Conservation (phyloP, 2,888 invertebrate species). For the Prenolepis imparis region DNA sequence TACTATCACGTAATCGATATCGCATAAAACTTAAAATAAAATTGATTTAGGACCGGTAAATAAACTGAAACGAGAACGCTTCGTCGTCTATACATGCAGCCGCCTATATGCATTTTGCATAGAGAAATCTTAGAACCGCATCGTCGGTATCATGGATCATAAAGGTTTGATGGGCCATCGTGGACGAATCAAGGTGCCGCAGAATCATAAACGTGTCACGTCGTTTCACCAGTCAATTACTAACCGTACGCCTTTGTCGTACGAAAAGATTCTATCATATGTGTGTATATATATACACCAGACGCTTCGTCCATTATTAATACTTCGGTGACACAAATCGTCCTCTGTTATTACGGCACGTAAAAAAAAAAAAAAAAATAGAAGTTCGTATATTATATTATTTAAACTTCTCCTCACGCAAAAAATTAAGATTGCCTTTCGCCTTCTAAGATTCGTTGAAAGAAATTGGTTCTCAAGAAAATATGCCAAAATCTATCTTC, state of each 20-base stretch:
- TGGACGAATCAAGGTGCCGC: constrained; percentile 57
- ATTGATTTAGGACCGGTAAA: neutral
- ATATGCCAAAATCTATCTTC: neutral
- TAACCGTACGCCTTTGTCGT: constrained; percentile 31
- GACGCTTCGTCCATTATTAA: constrained; percentile 36
- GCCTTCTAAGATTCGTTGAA: neutral
- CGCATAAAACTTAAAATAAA: neutral
- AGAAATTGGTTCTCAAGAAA: neutral
- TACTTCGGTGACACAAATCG: neutral
- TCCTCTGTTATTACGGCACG: neutral
- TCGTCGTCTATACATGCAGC: neutral
- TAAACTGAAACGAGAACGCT: neutral
- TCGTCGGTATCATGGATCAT: constrained; percentile 60
- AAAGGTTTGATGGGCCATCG: constrained; percentile 63
- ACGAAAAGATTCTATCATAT: constrained; percentile 26
- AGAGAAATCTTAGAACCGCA: constrained; percentile 30
- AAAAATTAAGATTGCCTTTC: neutral
- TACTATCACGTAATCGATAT: neutral
- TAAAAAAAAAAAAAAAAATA: constrained; percentile 3
- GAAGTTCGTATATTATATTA: constrained; percentile 7
- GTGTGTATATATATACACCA: neutral
- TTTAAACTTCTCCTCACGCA: neutral
- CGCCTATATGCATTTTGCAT: neutral
- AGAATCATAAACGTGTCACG: constrained; percentile 61
- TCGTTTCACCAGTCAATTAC: constrained; percentile 65